phyloP scores from a whole-genome alignment of 2,888 invertebrate species.

The Tipula unca region DNA sequence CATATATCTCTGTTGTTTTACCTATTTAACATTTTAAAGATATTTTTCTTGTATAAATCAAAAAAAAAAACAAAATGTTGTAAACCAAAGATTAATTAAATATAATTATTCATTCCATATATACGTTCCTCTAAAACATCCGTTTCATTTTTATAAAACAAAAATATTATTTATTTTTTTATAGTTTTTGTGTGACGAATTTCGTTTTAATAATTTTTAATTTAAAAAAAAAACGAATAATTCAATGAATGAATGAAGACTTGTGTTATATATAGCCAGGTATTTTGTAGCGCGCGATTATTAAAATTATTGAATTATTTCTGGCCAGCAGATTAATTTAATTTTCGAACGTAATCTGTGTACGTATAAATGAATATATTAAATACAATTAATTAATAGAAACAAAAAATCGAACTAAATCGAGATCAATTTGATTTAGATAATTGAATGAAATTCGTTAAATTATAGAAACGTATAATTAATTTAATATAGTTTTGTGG shows the following conservation, averaged over 20 bases:
- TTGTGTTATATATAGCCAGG: too few relatives aligned
- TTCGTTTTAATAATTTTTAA: background rate
- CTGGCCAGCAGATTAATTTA: background rate
- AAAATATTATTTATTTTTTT: background rate
- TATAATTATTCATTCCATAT: background rate
- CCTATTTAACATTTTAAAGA: background rate
- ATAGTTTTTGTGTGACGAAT: conserved; percentile 8
- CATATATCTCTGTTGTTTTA: background rate
- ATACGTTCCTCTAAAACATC: background rate
- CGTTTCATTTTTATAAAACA: background rate
- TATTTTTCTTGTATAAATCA: conserved; percentile 8
- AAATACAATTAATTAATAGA: background rate
- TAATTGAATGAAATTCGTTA: background rate
- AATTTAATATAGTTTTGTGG: background rate
- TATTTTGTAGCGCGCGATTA: background rate
- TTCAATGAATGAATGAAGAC: background rate
- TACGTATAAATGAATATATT: background rate
- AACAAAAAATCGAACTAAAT: background rate
- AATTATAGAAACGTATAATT: background rate
- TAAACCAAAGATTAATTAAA: background rate
- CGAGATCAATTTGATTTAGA: background rate
- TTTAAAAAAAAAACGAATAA: background rate
- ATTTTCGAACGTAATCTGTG: background rate
- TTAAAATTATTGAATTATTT: background rate
- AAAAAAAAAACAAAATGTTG: background rate